Evolutionary conservation across 1,140 invertebrate species (phyloP), one percentile per base, ranked within the genome.

Genomic region (Hesperophylax magnus): DNA sequence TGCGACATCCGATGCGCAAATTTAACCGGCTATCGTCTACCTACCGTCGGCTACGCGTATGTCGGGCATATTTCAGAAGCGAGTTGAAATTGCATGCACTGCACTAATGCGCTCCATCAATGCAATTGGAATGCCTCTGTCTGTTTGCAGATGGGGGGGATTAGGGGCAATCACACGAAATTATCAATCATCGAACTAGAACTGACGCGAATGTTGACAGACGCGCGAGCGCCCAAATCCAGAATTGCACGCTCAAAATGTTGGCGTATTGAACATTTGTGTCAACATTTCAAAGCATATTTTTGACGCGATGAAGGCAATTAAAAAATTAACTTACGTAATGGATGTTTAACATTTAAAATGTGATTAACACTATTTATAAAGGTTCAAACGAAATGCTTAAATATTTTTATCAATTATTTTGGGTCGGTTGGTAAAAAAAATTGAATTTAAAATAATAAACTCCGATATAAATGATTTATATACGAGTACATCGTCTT

Each of bases 181-280:
- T 77, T 77, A 77, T 77, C 58, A 77, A 77, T 77, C 75, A 77
- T 27, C 27, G 75, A 58, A 77, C 75, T 60, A 77, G 18, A 77
- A 77, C 31, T 34, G 63, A 67, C 31, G 27, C 63, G 63, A 67
- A 31, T 67, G 58, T 61, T 61, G 58, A 61, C 58, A 24, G 11
- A 61, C 17, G 58, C 18, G 56, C 58, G 58, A 9, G 58, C 20
- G 56, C n/a, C 18, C 20, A 15, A 15, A 4, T 8, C 18, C 58
- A 0, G 56, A 9, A 18, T 22, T n/a, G 56, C 18, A 11, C 56
- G 56, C 58, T 9, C 20, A 47, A 47, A 11, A 47, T 47, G 39
- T 14, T 47, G 9, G 11, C 39, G 2, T 47, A 47, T 47, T 14
- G 6, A 6, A 34, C 34, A 34, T 34, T 34, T 34, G 39, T 47